A percentile compares a stretch with the other conserved stretches of the same genome.
phyloP scores from a whole-genome alignment of 2,113 vertebrate genomes.

The Erythrolamprus reginae region DNA sequence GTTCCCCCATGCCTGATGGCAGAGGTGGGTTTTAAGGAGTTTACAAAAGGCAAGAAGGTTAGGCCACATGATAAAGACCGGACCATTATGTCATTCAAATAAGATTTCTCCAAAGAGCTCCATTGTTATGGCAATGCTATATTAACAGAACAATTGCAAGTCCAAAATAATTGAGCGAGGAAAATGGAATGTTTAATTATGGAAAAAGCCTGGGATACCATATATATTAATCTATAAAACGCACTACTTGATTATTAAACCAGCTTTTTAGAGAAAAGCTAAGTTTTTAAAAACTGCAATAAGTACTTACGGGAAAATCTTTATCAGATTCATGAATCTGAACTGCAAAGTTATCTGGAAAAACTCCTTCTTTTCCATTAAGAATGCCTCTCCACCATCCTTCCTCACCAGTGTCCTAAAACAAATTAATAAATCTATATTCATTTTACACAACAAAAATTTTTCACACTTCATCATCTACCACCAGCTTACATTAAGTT shows the following conservation, averaged over 20 bases:
- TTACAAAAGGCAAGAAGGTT: no score
- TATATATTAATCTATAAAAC: neutral
- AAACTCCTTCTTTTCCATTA: constrained; percentile 85
- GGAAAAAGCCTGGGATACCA: neutral
- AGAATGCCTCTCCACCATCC: constrained; percentile 94
- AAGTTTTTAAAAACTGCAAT: neutral
- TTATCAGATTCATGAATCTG: constrained; percentile 81
- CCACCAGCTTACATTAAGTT: neutral
- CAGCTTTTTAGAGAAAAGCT: neutral
- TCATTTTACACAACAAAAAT: neutral
- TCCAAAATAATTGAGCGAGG: neutral
- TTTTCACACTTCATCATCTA: neutral
- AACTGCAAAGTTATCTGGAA: constrained; percentile 89
- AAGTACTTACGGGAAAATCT: constrained; percentile 80
- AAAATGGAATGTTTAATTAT: neutral
- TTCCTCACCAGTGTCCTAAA: constrained; percentile 86
- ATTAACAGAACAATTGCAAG: neutral
- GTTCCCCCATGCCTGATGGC: no score
- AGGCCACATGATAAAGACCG: neutral
- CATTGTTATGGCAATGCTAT: neutral
- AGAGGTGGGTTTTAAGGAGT: no score
- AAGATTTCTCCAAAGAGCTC: neutral
- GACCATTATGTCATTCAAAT: neutral
- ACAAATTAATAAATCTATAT: constrained; percentile 26
- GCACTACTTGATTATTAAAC: neutral